phyloP scores from a whole-genome alignment of 2,888 invertebrate species.

The Tridacna crocea region DNA sequence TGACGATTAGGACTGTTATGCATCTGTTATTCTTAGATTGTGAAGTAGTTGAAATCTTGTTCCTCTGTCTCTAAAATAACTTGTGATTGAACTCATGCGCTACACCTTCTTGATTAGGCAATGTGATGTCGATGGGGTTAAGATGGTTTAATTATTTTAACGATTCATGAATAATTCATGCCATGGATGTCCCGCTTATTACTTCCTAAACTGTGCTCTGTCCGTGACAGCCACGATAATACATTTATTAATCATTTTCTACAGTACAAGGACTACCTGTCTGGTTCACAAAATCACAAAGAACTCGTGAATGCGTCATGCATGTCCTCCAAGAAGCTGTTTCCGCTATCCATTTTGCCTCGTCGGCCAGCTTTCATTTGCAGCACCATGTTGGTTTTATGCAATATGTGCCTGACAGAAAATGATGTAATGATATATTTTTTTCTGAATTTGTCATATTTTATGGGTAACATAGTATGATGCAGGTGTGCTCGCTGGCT shows the following conservation, averaged over 20 bases:
- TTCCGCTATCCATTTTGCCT: conserved; percentile 37
- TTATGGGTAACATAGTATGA: conserved; percentile 32
- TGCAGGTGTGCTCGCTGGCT: conserved; percentile 57
- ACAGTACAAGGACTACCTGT: conserved; percentile 34
- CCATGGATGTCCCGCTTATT: conserved; percentile 20
- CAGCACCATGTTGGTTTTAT: conserved; percentile 36
- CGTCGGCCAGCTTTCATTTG: conserved; percentile 26
- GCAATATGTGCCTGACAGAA: conserved; percentile 55
- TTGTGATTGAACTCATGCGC: conserved; percentile 20
- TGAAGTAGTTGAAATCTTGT: conserved; percentile 29
- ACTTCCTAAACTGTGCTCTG: conserved; percentile 19
- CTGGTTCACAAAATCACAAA: conserved; percentile 28
- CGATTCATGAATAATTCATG: conserved; percentile 54
- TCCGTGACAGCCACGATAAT: conserved; percentile 30
- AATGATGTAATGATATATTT: conserved; percentile 54
- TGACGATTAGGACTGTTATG: conserved; percentile 30
- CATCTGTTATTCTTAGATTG: conserved; percentile 36
- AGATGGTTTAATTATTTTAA: conserved; percentile 37
- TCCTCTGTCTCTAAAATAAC: conserved; percentile 25
- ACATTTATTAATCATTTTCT: conserved; percentile 38
- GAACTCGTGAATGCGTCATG: conserved; percentile 24
- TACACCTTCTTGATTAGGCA: conserved; percentile 14
- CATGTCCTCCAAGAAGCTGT: conserved; percentile 21
- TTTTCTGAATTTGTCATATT: conserved; percentile 21
- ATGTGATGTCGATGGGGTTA: conserved; percentile 32